Conservation (phyloP, 1,140 invertebrate species). For the Lordiphosa stackelbergi region DNA sequence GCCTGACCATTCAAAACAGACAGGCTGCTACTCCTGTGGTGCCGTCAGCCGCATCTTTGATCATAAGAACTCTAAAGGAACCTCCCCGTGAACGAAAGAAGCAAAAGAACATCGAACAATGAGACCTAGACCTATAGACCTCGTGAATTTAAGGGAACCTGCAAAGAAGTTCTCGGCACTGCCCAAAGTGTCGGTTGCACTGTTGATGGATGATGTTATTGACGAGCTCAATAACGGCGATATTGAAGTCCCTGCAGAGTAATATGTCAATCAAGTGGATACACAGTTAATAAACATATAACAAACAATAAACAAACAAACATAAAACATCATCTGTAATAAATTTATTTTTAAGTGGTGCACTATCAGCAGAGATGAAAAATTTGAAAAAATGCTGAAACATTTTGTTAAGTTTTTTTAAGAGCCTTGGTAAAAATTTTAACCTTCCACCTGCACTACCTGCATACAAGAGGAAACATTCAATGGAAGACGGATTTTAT, state of each 20-base stretch:
- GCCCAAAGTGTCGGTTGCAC: constrained; percentile 95
- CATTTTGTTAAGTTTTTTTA: no score
- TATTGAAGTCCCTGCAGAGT: constrained; percentile 90
- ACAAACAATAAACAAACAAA: no score
- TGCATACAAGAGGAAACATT: no score
- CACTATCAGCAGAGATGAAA: no score
- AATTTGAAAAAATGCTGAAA: no score
- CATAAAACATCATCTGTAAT: no score
- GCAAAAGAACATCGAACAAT: constrained; percentile 96
- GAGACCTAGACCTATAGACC: constrained; percentile 97
- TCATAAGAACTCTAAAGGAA: constrained; percentile 99
- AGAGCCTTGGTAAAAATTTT: no score
- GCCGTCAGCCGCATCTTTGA: constrained; percentile 97
- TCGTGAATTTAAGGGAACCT: constrained; percentile 91
- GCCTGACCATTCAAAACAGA: constrained; percentile 98
- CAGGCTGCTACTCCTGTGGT: constrained; percentile 98
- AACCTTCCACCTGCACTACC: no score
- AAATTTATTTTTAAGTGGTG: no score
- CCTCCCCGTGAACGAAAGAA: constrained; percentile 99
- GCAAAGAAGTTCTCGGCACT: constrained; percentile 98
- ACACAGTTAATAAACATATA: constrained; percentile 58
- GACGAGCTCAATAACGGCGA: constrained; percentile 93
- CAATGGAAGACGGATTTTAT: no score
- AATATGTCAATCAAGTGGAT: constrained; percentile 65
- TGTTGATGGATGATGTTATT: constrained; percentile 94